These are phyloP conservation scores for Lanistes nyassanus DNA, from an alignment of 1,140 invertebrate genomes.

Conservation along the genomic window DNA sequence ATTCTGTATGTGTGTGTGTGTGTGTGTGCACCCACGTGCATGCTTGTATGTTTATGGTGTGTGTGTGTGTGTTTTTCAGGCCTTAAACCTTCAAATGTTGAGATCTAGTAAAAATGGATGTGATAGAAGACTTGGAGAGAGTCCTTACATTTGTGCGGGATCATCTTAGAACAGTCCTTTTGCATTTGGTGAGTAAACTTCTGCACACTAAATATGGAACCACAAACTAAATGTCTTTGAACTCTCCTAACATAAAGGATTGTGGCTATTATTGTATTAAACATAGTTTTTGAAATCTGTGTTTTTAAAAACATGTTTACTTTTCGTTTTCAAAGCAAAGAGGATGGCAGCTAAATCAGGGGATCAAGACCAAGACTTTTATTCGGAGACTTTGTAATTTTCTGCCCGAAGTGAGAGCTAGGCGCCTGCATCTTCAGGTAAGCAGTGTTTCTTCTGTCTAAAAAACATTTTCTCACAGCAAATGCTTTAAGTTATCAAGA, in stretches of 20 bases:
- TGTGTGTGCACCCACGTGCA: neutral
- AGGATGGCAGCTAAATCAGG: conserved; percentile 12
- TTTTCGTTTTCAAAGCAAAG: conserved; percentile 8
- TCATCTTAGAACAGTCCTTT: conserved; percentile 9
- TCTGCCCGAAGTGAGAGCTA: conserved; percentile 6
- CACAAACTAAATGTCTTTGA: no score
- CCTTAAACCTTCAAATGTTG: conserved; percentile 3
- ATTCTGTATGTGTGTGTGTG: conserved; percentile 11
- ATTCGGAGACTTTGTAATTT: conserved; percentile 18
- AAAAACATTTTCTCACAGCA: no score
- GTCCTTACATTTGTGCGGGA: conserved; percentile 10
- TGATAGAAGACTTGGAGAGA: conserved; percentile 13
- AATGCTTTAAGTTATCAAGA: no score
- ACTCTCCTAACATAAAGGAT: no score
- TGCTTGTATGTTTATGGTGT: neutral
- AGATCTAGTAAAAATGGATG: conserved; percentile 11
- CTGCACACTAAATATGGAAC: neutral
- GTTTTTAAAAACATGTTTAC: neutral
- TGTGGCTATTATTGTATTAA: no score
- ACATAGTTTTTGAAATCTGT: neutral
- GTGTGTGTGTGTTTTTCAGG: conserved; percentile 11
- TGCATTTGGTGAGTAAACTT: conserved; percentile 5
- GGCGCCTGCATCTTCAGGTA: conserved; percentile 20
- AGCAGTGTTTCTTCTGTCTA: no score
- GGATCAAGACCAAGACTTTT: conserved; percentile 18